Percentiles rank a stretch among this genome's conserved stretches.
phyloP scores from a whole-genome alignment of 2,113 vertebrate genomes.

The Salvelinus fontinalis region DNA sequence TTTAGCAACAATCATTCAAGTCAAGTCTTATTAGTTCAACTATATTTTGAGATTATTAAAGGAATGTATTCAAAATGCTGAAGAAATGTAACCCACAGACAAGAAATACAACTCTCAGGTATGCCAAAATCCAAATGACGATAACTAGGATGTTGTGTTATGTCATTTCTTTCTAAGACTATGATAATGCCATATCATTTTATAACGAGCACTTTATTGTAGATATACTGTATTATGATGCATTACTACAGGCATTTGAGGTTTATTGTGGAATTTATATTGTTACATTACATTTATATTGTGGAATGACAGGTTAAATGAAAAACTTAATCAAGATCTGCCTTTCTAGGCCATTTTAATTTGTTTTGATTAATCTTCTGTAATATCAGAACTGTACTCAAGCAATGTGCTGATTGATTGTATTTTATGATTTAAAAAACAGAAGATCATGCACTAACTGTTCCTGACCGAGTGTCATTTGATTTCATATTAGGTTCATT shows the following conservation, averaged over 20 bases:
- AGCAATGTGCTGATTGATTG: background rate
- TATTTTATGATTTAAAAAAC: background rate
- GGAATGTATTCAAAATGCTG: conserved; percentile 20
- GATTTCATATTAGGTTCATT: background rate
- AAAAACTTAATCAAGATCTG: background rate
- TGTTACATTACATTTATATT: background rate
- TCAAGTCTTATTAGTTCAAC: background rate
- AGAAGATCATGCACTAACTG: conserved; percentile 1
- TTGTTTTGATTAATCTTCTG: background rate
- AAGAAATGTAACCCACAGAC: conserved; percentile 51
- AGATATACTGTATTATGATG: background rate
- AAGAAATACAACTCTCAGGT: conserved; percentile 43
- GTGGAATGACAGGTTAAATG: background rate
- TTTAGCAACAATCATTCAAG: conserved; percentile 1
- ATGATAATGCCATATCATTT: conserved; percentile 2
- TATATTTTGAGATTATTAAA: background rate
- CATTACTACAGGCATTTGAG: conserved; percentile 8
- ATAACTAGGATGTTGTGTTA: conserved; percentile 4
- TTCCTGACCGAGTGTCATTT: background rate
- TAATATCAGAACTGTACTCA: background rate
- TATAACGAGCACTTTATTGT: conserved; percentile 19
- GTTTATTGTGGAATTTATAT: background rate
- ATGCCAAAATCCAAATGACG: conserved; percentile 24
- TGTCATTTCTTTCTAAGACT: conserved; percentile 1
- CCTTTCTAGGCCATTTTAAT: background rate